phyloP scores from a whole-genome alignment of 2,113 vertebrate genomes.

The Delphinus delphis region DNA sequence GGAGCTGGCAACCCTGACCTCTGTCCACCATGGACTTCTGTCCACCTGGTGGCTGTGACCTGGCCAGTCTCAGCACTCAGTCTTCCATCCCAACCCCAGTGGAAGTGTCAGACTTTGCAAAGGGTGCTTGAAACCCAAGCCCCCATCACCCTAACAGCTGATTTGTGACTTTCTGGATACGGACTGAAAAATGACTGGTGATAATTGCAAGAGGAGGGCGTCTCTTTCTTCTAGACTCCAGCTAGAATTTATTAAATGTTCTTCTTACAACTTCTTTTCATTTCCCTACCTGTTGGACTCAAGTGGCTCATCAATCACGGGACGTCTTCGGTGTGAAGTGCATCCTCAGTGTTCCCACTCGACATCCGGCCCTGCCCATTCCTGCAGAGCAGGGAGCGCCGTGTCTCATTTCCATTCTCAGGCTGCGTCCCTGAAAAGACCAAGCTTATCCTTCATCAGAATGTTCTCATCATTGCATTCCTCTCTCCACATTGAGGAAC shows the following conservation, averaged over 20 bases:
- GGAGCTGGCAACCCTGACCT: background rate
- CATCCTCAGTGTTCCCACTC: fast-evolving
- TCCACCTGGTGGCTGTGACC: background rate
- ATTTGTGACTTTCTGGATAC: background rate
- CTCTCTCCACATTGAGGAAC: fast-evolving
- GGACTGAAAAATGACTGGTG: background rate
- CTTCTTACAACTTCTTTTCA: slow-evolving; percentile 60
- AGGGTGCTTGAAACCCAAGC: background rate
- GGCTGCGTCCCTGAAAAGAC: background rate
- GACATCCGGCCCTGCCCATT: background rate
- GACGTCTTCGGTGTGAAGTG: background rate
- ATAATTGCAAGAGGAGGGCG: background rate
- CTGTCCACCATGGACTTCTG: background rate
- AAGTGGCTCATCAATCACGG: slow-evolving; percentile 36
- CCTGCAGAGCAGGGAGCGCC: background rate
- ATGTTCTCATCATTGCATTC: background rate
- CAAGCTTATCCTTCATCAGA: background rate
- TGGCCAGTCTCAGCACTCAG: background rate
- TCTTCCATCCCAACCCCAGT: background rate
- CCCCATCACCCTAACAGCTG: too few relatives aligned
- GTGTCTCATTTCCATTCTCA: background rate
- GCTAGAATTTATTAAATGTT: slow-evolving; percentile 64
- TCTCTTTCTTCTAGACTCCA: background rate
- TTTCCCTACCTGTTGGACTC: slow-evolving; percentile 39
- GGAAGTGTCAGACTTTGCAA: background rate